These are phyloP conservation scores for Cossypha niveicapilla DNA, from an alignment of 2,797 vertebrate species.

Conservation along the genomic window DNA sequence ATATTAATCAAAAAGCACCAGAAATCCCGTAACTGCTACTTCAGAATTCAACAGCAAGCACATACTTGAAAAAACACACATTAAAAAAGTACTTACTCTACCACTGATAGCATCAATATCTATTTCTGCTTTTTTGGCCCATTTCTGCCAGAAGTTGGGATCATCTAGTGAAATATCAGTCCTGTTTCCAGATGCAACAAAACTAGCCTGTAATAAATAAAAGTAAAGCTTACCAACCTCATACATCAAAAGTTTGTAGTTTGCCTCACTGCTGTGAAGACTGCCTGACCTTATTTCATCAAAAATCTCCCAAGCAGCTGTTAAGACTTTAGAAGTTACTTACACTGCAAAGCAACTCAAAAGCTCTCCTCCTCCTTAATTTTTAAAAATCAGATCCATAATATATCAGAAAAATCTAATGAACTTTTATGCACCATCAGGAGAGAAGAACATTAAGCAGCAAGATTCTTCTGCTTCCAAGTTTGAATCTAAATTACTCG, in stretches of 20 bases:
- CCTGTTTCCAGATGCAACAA: slow-evolving; percentile 96
- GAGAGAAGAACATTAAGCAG: slow-evolving; percentile 13
- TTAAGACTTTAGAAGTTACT: not conserved
- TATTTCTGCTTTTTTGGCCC: slow-evolving; percentile 98
- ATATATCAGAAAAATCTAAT: slow-evolving; percentile 20
- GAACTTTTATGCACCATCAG: slow-evolving; percentile 18
- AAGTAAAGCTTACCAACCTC: not conserved
- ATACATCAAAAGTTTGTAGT: not conserved
- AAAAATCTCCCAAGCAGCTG: not conserved
- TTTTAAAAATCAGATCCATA: slow-evolving; percentile 19
- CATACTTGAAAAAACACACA: not conserved
- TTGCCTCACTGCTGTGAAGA: not conserved
- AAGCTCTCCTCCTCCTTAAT: not conserved
- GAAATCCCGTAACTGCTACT: not conserved
- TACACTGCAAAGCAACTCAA: not conserved
- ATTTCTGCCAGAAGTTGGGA: slow-evolving; percentile 99
- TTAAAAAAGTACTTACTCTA: slow-evolving; percentile 83
- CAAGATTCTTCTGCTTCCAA: slow-evolving; percentile 3
- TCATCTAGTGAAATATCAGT: slow-evolving; percentile 98
- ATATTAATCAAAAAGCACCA: not conserved
- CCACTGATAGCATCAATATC: slow-evolving; percentile 92
- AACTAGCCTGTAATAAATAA: slow-evolving; percentile 88
- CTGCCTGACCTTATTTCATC: not conserved
- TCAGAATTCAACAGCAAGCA: not conserved
- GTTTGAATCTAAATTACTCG: slow-evolving; percentile 9